Evolutionary conservation across 2,113 vertebrate species (phyloP), one percentile per base, ranked within the genome.

Genomic region (Phycodurus eques): DNA sequence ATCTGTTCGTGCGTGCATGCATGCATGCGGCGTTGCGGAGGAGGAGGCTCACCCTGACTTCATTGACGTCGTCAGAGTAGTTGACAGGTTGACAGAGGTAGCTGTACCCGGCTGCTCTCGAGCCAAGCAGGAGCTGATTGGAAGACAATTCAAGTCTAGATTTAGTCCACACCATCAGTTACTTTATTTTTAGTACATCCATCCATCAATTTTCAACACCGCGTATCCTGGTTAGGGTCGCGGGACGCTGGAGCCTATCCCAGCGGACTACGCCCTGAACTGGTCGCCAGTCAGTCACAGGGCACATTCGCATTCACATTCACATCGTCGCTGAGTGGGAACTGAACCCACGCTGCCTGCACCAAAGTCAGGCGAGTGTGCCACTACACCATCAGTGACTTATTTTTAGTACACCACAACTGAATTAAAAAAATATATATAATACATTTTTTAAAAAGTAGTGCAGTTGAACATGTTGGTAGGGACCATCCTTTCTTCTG

Each of bases 51-150:
- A 99, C 98, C 93, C 96, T 95, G 90, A 99, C 95, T 96, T 99
- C 97, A 79, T 99, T 95, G 80, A 95, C 93, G 60, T 99, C 94
- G 75, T 95, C 92, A 67, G 98, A 97, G 89, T 98, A 98, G 92
- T 93, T 96, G 85, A 99, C 98, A 77, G 92, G 92, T 88, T 99
- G 98, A 90, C 98, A 99, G 88, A 99, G 92, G 88, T 97, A 99
- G 89, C 96, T 98, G 91, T 99, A 99, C 65, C 96, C 95, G 49
- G 96, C 96, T 82, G 96, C 94, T 92, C 92, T 93, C 59, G 96
- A 96, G 64, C 90, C 96, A 87, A 98, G 81, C 77, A 98, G 92
- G 80, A 99, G 94, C 98, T 99, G 90, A 72, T 94, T 87, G 63
- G 19, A 61, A 59, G 44, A 68, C 31, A 57, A 43, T 22, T 35